phyloP scores from a whole-genome alignment of 2,888 invertebrate genomes.

The Netelia fuscicornis region DNA sequence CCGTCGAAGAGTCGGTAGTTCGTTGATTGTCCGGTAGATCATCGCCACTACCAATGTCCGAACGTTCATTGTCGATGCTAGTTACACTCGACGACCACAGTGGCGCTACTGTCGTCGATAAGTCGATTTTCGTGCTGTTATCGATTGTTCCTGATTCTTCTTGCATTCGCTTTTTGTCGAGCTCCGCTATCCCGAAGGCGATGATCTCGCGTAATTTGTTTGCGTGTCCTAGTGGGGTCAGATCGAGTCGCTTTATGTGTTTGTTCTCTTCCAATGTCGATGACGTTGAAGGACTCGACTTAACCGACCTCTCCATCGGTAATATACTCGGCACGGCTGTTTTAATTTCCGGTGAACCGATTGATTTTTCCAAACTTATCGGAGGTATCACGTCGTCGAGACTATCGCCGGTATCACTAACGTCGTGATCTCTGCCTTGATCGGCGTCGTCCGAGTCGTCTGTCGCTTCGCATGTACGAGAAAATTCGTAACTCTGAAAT shows the following conservation, averaged over 20 bases:
- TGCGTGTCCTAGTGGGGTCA: constrained; percentile 36
- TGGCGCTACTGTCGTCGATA: not conserved
- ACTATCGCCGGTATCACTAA: constrained; percentile 39
- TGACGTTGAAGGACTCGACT: not conserved
- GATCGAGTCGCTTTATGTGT: constrained; percentile 36
- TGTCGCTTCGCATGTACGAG: constrained; percentile 77
- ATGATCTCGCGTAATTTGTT: constrained; percentile 64
- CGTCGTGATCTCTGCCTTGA: constrained; percentile 27
- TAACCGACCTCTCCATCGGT: constrained; percentile 33
- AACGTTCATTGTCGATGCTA: constrained; percentile 55
- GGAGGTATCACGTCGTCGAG: constrained; percentile 50
- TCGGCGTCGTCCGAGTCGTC: constrained; percentile 69
- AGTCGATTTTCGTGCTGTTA: not conserved
- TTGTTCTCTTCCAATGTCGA: constrained; percentile 20
- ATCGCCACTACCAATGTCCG: constrained; percentile 73
- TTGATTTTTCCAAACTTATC: constrained; percentile 39
- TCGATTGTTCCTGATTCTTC: constrained; percentile 56
- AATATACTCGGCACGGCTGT: constrained; percentile 9
- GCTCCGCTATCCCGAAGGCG: constrained; percentile 29
- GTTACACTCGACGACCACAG: constrained; percentile 1
- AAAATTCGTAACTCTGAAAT: constrained; percentile 80
- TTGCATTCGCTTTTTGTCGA: constrained; percentile 50
- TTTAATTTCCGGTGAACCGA: constrained; percentile 25
- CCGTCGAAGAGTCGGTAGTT: constrained; percentile 47
- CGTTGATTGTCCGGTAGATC: constrained; percentile 63